phyloP scores from a whole-genome alignment of 1,140 invertebrate genomes.

The Heliothis virescens region DNA sequence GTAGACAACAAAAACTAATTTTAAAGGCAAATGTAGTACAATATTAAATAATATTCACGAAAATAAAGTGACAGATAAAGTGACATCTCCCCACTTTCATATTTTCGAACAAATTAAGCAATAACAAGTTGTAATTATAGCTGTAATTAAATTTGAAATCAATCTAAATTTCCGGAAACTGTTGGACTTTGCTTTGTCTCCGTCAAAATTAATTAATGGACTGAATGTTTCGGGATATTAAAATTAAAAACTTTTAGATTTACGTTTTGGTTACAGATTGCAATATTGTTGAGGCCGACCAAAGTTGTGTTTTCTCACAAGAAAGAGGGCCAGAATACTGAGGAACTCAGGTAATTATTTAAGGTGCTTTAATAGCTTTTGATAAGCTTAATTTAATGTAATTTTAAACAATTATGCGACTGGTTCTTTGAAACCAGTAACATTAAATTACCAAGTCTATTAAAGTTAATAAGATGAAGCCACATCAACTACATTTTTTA shows the following conservation, averaged over 20 bases:
- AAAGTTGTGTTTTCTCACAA: conserved; percentile 77
- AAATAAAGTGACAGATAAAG: too few species aligned
- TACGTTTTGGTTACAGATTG: conserved; percentile 61
- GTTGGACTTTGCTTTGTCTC: background rate
- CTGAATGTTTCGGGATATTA: conserved; percentile 31
- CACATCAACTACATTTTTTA: too few species aligned
- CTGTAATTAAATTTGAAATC: conserved; percentile 14
- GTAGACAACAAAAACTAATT: too few species aligned
- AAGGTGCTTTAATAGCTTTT: background rate
- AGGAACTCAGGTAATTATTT: conserved; percentile 69
- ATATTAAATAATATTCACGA: background rate
- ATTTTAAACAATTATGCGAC: too few species aligned
- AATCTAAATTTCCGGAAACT: conserved; percentile 15
- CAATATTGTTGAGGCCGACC: conserved; percentile 70
- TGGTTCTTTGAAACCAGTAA: too few species aligned
- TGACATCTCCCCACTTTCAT: background rate
- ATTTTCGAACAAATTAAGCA: conserved; percentile 8
- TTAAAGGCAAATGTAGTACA: background rate
- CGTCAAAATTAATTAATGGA: conserved; percentile 25
- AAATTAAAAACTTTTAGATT: conserved; percentile 12
- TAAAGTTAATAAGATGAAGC: too few species aligned
- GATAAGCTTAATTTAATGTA: conserved; percentile 19
- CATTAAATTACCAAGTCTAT: too few species aligned
- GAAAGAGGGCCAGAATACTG: conserved; percentile 66
- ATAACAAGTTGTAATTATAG: conserved; percentile 18